Conservation (phyloP, 2,113 vertebrate species). For the Excalfactoria chinensis region DNA sequence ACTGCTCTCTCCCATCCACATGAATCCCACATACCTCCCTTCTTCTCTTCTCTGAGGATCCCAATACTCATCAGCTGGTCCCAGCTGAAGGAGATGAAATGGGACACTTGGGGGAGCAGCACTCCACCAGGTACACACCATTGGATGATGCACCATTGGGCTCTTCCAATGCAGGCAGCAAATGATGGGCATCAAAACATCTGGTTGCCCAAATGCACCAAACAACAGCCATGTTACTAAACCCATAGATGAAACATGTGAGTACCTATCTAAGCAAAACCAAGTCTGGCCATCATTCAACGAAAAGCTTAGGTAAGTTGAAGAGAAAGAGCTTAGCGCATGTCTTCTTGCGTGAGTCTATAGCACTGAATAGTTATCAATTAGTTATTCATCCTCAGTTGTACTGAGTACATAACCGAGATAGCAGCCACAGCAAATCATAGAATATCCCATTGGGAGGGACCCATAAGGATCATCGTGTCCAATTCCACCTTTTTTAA, state of each 20-base stretch:
- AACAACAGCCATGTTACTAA: neutral
- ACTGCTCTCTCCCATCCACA: neutral
- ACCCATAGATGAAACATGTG: neutral
- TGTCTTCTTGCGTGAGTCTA: neutral
- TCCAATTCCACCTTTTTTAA: neutral
- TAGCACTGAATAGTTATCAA: neutral
- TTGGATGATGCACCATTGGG: neutral
- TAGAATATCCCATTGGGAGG: too few relatives aligned
- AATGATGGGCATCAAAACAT: rapidly evolving
- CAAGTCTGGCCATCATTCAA: neutral
- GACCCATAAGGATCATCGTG: too few relatives aligned
- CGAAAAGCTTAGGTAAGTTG: neutral
- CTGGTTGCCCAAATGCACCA: rapidly evolving
- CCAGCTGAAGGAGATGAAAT: neutral
- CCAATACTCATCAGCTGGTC: neutral
- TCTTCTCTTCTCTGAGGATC: neutral
- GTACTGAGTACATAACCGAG: neutral
- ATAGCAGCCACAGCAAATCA: neutral
- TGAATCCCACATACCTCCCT: neutral
- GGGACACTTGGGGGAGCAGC: neutral
- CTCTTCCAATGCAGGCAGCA: neutral
- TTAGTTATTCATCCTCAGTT: neutral
- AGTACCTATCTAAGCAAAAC: neutral
- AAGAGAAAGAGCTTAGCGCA: neutral
- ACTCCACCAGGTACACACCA: rapidly evolving